Base-by-base conservation (phyloP, 2,113 vertebrate genomes). In the Hirundichthys speculiger region DNA sequence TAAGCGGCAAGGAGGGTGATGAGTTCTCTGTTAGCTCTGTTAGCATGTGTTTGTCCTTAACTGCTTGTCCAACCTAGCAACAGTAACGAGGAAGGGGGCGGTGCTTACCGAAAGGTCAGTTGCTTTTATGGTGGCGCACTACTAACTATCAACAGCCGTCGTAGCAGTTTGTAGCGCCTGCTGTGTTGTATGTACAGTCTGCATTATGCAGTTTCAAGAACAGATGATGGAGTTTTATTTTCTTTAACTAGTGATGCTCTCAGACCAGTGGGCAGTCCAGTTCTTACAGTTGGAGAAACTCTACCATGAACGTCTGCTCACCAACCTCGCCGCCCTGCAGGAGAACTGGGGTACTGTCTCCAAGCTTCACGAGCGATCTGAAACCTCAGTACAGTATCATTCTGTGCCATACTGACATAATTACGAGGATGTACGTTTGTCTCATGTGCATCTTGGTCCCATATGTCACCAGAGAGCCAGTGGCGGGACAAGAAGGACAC, bases 201-300 rank as follows among this genome's bases (percentile, higher is more conserved):
- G 27, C 8, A 8, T 8, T 34, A 10, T 10, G 11, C 30, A 6
- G 30, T 34, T 10, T 27, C 25, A 27, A 6, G 6, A 27, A 27
- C 25, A 27, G 25, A 27, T 6, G 50, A n/a, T 13, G 16, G 15
- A 19, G 6, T 27, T 3, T n/a, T n/a, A n/a, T n/a, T n/a, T n/a
- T 54, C 94, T 90, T 92, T 94, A 93, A 93, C 90, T 62, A 66
- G 77, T 15, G 24, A 9, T 79, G 82, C 80, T 13, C 73, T 80
- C 91, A 99, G 98, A 98, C 84, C 94, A 94, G 76, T 95, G 94
- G 85, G 97, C 96, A 15, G 92, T 98, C 78, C 94, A 95, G 70
- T 97, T 99, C 83, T 93, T 99, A 57, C 94, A 95, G 75, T 92
- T 99, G 50, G 98, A 99, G 90, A 93, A 92, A 49, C 71, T 97